Evolutionary conservation across 2,113 vertebrate species (phyloP), one percentile per base, ranked within the genome.

Genomic region (Tapirus terrestris): DNA sequence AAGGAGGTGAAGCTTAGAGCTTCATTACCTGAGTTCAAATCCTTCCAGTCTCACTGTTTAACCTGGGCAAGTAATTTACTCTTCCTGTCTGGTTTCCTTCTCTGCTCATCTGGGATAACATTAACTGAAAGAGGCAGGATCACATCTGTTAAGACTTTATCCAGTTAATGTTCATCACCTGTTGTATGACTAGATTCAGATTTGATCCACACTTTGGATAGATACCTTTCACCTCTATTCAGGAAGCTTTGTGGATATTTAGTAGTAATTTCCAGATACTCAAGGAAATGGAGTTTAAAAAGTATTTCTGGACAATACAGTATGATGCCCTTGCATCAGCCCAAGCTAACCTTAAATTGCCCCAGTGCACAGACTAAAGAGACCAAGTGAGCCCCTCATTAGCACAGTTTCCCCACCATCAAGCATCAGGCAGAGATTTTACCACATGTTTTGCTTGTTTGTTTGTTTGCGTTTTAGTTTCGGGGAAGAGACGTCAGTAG

Each of bases 401-500:
- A 81, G 18, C 80, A 53, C 29, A 81, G 25, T 33, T 65, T 58
- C 20, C 76, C 70, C 89, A 79, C 23, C 36, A 73, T 4, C 58
- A 58, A 60, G 80, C 70, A 48, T 25, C 14, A 8, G 56, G 36
- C n/a, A 29, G 56, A 51, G 73, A 23, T 95, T 96, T 77, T 81
- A 96, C 25, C 48, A 68, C 65, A n/a, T 12, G 56, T 68, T 89
- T 0, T 31, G 4, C 48, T 18, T 58, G 31, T 77, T 48, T 80
- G 27, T 31, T 18, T 58, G n/a, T 82, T 48, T 80, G 27, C 25
- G 18, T 63, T 51, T 63, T 63, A 56, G 11, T 95, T 90, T 61
- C 23, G 31, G 58, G 27, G 25, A 39, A 98, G 60, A 96, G 96
- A 33, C 61, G 70, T 51, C 43, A 88, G 20, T 7, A 90, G 89